Conservation (phyloP, 2,888 invertebrate species). For the Pristionchus arcanus region DNA sequence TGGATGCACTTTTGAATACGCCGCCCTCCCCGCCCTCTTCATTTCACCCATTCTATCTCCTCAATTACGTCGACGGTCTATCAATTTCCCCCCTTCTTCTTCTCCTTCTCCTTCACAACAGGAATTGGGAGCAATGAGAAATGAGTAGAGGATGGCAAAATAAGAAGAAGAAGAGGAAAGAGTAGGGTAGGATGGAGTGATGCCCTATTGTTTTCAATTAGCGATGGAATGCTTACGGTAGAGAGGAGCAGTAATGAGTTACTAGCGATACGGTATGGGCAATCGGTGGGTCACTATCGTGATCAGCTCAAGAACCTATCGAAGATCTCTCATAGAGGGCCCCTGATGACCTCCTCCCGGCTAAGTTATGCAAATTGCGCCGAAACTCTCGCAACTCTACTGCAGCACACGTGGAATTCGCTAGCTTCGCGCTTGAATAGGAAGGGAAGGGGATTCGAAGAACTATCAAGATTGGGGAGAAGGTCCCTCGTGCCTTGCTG, state of each 20-base stretch:
- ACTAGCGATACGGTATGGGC: neutral
- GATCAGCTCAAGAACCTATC: neutral
- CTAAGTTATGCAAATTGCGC: conserved; percentile 19
- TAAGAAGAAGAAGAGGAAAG: neutral
- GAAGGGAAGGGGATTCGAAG: neutral
- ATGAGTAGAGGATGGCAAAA: conserved; percentile 1
- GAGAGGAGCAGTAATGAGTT: neutral
- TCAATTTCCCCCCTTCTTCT: conserved; percentile 33
- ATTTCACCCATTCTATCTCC: neutral
- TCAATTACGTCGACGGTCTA: conserved; percentile 8
- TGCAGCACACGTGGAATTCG: neutral
- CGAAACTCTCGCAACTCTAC: conserved; percentile 1
- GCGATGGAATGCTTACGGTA: neutral
- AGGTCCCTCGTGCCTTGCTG: no score
- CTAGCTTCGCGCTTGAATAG: neutral
- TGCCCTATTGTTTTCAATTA: conserved; percentile 24
- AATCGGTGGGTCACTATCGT: neutral
- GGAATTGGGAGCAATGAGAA: conserved; percentile 40
- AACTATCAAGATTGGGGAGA: neutral
- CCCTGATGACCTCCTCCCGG: neutral
- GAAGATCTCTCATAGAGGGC: neutral
- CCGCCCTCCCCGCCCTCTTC: neutral
- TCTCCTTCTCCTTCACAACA: neutral
- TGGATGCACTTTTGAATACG: conserved; percentile 7
- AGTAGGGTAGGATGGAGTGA: neutral